phyloP scores from a whole-genome alignment of 1,140 invertebrate genomes.

The Cotesia glomerata region DNA sequence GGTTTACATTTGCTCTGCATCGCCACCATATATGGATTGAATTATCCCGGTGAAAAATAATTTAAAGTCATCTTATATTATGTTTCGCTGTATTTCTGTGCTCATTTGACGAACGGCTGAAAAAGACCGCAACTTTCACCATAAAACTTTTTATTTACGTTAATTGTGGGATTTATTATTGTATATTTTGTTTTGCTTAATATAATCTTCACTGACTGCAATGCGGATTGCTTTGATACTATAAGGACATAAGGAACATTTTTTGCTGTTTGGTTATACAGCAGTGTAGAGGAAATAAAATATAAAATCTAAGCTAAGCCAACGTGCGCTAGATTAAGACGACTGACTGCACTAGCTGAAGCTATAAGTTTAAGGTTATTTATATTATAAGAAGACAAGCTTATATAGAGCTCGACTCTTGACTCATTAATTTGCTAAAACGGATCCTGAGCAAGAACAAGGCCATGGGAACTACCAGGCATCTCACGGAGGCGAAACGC shows the following conservation, averaged over 20 bases:
- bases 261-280: too few relatives aligned
- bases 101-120: background rate
- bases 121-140: background rate
- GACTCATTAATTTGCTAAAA: conserved; percentile 36
- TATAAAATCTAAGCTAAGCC: too few relatives aligned
- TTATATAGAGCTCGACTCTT: background rate
- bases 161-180: conserved; percentile 1
- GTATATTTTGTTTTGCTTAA: conserved; percentile 1
- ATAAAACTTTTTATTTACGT: background rate
- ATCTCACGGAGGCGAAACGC: conserved; percentile 8
- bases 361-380: too few relatives aligned
- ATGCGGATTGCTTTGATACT: too few relatives aligned
- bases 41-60: conserved; percentile 33
- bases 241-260: too few relatives aligned
- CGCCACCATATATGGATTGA: conserved; percentile 18
- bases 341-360: too few relatives aligned
- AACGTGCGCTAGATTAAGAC: too few relatives aligned
- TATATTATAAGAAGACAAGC: too few relatives aligned
- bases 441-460: conserved; percentile 29
- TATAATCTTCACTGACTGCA: too few relatives aligned
- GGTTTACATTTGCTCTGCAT: conserved; percentile 4
- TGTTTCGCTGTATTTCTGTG: background rate
- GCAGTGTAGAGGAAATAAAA: too few relatives aligned
- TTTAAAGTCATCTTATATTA: conserved; percentile 20
- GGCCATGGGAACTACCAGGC: conserved; percentile 39